Conservation (phyloP, 2,888 invertebrate genomes). For the Onthophagus sagittarius region DNA sequence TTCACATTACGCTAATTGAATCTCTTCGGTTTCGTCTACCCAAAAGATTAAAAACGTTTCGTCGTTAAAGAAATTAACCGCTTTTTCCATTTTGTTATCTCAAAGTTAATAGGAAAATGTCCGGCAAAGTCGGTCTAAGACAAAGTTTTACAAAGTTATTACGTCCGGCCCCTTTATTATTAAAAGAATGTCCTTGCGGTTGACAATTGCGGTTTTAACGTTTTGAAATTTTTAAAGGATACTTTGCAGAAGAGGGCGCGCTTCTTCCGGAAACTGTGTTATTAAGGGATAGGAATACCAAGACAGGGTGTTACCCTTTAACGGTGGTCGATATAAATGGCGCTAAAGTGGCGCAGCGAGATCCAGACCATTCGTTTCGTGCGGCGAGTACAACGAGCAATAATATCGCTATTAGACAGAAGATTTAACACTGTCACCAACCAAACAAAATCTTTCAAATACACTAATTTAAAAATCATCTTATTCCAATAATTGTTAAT, state of each 20-base stretch:
- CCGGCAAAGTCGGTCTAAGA: background rate
- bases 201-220: background rate
- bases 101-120: background rate
- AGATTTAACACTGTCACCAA: slow-evolving; percentile 10
- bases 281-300: background rate
- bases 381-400: slow-evolving; percentile 3
- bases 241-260: background rate
- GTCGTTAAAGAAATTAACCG: background rate
- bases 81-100: background rate
- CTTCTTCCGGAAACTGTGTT: background rate
- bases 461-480: background rate
- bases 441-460: background rate
- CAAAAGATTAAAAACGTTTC: background rate
- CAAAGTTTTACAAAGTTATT: too few species aligned
- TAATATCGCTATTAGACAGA: slow-evolving; percentile 10
- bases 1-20: background rate
- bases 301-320: background rate
- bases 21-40: background rate
- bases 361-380: slow-evolving; percentile 7
- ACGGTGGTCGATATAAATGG: background rate
- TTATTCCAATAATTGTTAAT: background rate
- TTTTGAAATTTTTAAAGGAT: background rate
- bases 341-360: background rate
- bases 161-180: too few species aligned
- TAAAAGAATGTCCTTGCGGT: too few species aligned